These are phyloP conservation scores for Drosophila mulleri DNA, from an alignment of 2,888 invertebrate species.

Conservation along the genomic window DNA sequence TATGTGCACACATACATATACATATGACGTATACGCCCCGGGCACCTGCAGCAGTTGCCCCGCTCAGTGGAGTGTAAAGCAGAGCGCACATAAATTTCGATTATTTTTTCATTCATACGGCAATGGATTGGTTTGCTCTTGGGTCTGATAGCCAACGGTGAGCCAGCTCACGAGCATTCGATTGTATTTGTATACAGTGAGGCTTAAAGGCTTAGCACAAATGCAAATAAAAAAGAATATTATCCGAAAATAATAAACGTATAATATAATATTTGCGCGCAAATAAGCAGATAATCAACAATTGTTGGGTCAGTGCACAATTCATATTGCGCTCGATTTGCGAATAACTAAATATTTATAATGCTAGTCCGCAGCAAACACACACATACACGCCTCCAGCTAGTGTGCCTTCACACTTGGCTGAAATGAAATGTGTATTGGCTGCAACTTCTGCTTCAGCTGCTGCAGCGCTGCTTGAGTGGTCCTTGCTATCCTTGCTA, in stretches of 20 bases:
- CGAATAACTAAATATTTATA: constrained; percentile 54
- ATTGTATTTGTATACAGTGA: constrained; percentile 10
- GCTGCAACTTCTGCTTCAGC: constrained; percentile 23
- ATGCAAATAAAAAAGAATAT: constrained; percentile 53
- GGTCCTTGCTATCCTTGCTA: background rate
- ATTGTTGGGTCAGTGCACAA: constrained; percentile 67
- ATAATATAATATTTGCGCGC: constrained; percentile 49
- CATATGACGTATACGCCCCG: constrained; percentile 49
- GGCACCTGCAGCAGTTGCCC: constrained; percentile 15
- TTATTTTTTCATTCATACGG: constrained; percentile 38
- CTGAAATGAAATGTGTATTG: constrained; percentile 19
- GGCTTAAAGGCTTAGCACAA: constrained; percentile 65
- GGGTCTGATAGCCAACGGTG: constrained; percentile 13
- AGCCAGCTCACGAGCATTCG: background rate
- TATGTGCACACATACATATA: background rate
- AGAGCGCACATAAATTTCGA: constrained; percentile 59
- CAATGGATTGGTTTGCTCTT: constrained; percentile 35
- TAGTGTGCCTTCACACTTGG: constrained; percentile 38
- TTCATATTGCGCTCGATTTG: constrained; percentile 39
- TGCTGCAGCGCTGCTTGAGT: background rate
- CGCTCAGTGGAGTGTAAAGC: constrained; percentile 42
- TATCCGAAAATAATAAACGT: constrained; percentile 55
- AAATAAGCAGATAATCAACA: constrained; percentile 41
- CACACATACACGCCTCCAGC: background rate
- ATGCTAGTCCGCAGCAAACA: constrained; percentile 10